Evolutionary conservation across 92 coral and sea anemone species (phyloP), one percentile per base, ranked within the genome.

Genomic region (Porites divaricata): DNA sequence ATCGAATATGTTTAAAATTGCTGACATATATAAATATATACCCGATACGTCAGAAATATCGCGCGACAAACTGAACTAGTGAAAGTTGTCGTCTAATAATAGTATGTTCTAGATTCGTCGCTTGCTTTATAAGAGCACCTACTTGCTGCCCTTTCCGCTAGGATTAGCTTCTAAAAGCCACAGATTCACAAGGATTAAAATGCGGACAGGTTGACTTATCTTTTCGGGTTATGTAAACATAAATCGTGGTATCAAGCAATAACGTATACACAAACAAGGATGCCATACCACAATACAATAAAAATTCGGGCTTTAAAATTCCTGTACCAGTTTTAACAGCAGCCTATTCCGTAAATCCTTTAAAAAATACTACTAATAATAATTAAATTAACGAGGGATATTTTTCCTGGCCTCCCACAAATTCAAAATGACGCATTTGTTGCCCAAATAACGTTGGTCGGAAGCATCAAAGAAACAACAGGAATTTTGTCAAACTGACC

Each of bases 391-490:
- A 52, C 9, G 67, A 50, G 21, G 35, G 68, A 25, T 12, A 41
- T 26, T 17, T 54, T 57, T 19, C 53, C 54, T 68, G 23, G 54
- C 49, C 68, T 19, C 71, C 58, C 70, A 52, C 49, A 23, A 63
- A 65, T 48, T 78, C 59, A 48, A 78, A 63, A 78, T 78, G 48
- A 35, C 17, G 11, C 23, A 65, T 78, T 65, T 22, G 28, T 15
- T 35, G 3, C 73, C 15, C 11, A 28, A 61, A 61, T 76, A 49
- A 48, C 59, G 41, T 82, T 35, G 22, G 63, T 50, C 86, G 86
- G 86, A 82, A 72, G 50, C 86, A 21, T 82, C 79, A 82, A 72
- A 82, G 79, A 17, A 48, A 45, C 14, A 49, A 45, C 23, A 41
- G 41, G 78, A 67, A 70, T 23, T 81, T 57, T n/a, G 57, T 53